Percentiles rank a stretch among this genome's conserved stretches.
Conservation (phyloP, 2,113 vertebrate genomes). For the Python bivittatus region DNA sequence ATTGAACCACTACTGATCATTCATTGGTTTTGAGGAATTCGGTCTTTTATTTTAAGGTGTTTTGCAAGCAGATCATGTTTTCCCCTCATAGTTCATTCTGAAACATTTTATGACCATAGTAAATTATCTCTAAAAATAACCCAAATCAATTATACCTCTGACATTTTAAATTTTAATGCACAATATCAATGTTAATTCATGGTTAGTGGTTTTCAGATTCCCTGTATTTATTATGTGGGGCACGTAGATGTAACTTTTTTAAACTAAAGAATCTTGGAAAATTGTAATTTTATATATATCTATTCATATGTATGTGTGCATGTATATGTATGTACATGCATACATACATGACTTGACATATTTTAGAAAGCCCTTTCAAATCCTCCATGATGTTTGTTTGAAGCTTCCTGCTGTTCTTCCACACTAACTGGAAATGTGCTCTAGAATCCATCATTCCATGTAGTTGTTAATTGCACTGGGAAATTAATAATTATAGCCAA, state of each 20-base stretch:
- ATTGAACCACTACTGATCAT: neutral
- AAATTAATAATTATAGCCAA: neutral
- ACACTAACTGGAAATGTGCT: too few species aligned
- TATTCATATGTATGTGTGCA: too few species aligned
- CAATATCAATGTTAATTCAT: neutral
- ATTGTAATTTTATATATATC: neutral
- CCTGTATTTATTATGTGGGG: neutral
- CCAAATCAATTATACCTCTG: neutral
- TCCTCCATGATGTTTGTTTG: too few species aligned
- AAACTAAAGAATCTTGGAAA: neutral
- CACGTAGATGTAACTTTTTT: neutral
- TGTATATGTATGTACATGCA: too few species aligned
- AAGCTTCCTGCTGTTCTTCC: too few species aligned
- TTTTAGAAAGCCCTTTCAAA: too few species aligned
- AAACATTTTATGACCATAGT: neutral
- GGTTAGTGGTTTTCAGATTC: neutral
- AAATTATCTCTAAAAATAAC: neutral
- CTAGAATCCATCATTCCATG: neutral
- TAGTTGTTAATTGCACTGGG: neutral
- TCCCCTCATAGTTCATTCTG: neutral
- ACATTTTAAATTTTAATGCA: neutral
- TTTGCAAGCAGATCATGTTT: neutral
- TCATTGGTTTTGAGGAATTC: neutral
- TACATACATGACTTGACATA: too few species aligned
- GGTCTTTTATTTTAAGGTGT: neutral